Base-by-base conservation (phyloP, 2,888 invertebrate species). In the Dynastes grantii region DNA sequence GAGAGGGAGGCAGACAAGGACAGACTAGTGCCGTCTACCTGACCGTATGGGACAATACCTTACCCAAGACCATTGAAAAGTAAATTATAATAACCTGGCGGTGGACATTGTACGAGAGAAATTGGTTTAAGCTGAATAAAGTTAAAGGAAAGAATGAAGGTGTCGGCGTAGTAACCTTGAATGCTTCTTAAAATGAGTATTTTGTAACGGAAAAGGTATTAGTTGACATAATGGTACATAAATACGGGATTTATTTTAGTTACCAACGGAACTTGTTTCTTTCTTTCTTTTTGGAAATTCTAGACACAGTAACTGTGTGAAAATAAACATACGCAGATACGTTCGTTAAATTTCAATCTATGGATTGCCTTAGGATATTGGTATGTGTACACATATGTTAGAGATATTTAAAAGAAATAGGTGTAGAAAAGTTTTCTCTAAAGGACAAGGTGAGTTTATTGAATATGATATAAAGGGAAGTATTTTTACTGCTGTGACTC, bases 111-210 rank as follows among this genome's bases (percentile, higher is more conserved):
- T 76, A 55, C 29, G 76, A 76, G 55, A 37, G 76, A 67, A 81
- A 80, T 81, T 80, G 79, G 80, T 79, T 81, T 81, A 70, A 22
- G 78, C 61, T 80, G 75, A 79, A 78, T 80, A 78, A 76, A 79
- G 79, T 80, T 76, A 78, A 77, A 75, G 61, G 76, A 67, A 68
- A 79, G 81, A 80, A 79, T 80, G 79, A 76, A 80, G 81, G 81
- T 81, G 81, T 80, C 76, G 73, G 79, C 75, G 80, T 80, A 78
- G 81, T 79, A 80, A 81, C 80, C 80, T 80, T 81, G 80, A 76
- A 75, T 63, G 67, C 64, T 75, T 80, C 80, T 81, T 78, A 79
- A 79, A 80, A 79, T 79, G 80, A 77, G 75, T 78, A 81, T 71
- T 80, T 81, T 80, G 80, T 80, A 76, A 80, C 51, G 81, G 79